Evolutionary conservation across 23 tunicate species (phyloP).

Genomic region (Aplidium turbinatum): DNA sequence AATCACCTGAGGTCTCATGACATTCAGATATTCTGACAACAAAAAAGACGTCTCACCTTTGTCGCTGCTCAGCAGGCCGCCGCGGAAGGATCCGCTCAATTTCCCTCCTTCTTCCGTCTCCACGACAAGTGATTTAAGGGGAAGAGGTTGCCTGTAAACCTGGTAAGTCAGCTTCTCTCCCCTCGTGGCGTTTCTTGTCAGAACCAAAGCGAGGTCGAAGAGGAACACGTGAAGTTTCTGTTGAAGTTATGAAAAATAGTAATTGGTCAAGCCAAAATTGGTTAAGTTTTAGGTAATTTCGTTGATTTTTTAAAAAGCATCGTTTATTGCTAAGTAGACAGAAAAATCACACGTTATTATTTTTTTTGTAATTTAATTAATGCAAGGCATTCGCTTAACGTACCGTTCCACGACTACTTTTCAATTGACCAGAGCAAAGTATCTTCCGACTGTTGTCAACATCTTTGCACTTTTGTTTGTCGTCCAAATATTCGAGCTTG

Average conservation of each 20-base stretch:
- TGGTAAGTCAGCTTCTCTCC: constrained; percentile 67
- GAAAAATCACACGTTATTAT: too few relatives aligned
- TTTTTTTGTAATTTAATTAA: too few relatives aligned
- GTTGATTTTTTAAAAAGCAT: too few relatives aligned
- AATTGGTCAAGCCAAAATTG: too few relatives aligned
- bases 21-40: too few relatives aligned
- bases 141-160: constrained; percentile 79
- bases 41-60: constrained; percentile 44
- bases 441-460: constrained; percentile 63
- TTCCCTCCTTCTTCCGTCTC: constrained; percentile 70
- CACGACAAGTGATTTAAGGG: constrained; percentile 42
- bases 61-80: constrained; percentile 73
- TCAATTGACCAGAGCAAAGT: constrained; percentile 77
- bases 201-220: constrained; percentile 73
- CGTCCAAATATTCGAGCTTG: constrained; percentile 85
- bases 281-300: too few relatives aligned
- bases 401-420: constrained; percentile 86
- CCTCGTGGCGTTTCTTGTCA: constrained; percentile 76
- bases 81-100: constrained; percentile 79
- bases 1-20: too few relatives aligned
- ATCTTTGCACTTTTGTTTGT: constrained; percentile 60
- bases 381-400: too few relatives aligned
- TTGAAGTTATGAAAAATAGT: neutral
- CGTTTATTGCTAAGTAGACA: too few relatives aligned
- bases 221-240: constrained; percentile 92